These are phyloP conservation scores for Hydrophis major DNA, from an alignment of 2,797 vertebrate species.

Conservation along the genomic window DNA sequence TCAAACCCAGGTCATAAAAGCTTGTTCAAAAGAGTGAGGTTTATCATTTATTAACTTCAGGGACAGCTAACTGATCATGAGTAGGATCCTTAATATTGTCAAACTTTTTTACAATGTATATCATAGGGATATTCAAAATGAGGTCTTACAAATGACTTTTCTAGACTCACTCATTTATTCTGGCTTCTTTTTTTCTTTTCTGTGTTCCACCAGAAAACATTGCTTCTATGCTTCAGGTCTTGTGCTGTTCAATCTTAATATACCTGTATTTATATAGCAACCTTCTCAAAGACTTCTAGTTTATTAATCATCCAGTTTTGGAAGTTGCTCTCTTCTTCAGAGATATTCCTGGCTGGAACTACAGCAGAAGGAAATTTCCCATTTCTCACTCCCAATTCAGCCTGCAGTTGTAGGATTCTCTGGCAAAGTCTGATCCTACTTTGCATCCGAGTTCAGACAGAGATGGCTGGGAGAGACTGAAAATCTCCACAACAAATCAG, in stretches of 20 bases:
- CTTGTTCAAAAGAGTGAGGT: background rate
- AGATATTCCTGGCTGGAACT: background rate
- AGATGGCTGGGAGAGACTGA: background rate
- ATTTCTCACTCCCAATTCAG: background rate
- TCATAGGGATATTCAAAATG: background rate
- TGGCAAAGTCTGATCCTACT: background rate
- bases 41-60: background rate
- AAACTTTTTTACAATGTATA: background rate
- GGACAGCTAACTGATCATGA: background rate
- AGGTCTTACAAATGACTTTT: background rate
- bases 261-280: background rate
- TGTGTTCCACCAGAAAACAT: background rate
- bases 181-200: background rate
- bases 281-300: background rate
- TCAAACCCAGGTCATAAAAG: background rate
- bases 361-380: background rate
- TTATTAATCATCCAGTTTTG: background rate
- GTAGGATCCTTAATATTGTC: background rate
- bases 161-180: background rate
- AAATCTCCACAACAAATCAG: background rate
- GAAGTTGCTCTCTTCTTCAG: background rate
- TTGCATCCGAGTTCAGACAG: background rate
- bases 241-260: background rate
- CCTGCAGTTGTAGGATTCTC: background rate
- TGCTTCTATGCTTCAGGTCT: background rate